These are phyloP conservation scores for Cebus imitator DNA, from an alignment of 2,113 vertebrate genomes.

Conservation along the genomic window DNA sequence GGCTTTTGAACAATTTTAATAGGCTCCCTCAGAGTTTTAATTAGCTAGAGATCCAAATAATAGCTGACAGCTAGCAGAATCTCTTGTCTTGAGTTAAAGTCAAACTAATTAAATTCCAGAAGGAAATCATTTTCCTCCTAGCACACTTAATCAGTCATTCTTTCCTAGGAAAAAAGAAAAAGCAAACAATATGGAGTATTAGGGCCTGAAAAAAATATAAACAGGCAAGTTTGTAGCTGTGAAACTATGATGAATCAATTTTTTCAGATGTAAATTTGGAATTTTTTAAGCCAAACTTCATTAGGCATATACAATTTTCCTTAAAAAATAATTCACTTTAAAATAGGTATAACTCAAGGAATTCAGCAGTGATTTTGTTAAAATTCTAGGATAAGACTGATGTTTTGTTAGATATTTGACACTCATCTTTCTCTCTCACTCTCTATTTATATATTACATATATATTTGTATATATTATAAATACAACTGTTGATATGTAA, in stretches of 20 bases:
- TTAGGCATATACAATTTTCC: not conserved
- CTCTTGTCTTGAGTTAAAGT: conserved; percentile 90
- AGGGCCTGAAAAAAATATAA: conserved; percentile 85
- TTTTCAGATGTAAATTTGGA: conserved; percentile 61
- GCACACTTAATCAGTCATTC: conserved; percentile 88
- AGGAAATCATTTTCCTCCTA: conserved; percentile 86
- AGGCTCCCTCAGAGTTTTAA: conserved; percentile 90
- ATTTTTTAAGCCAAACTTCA: conserved; percentile 41
- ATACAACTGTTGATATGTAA: not conserved
- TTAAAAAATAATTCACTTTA: not conserved
- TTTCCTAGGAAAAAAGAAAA: conserved; percentile 73
- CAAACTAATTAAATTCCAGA: conserved; percentile 93
- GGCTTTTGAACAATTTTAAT: conserved; percentile 86
- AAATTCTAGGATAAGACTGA: not conserved
- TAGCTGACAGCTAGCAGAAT: conserved; percentile 91
- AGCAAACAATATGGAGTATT: conserved; percentile 85
- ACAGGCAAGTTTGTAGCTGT: conserved; percentile 81
- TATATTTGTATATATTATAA: not conserved
- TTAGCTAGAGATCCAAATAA: conserved; percentile 90
- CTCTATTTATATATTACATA: not conserved
- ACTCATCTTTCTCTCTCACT: not conserved
- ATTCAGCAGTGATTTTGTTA: not conserved
- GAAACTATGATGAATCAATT: conserved; percentile 62
- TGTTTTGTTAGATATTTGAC: not conserved
- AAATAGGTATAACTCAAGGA: not conserved